Percentiles rank a stretch among this genome's conserved stretches.
These are phyloP conservation scores for Enteromius treurensis DNA, from an alignment of 2,797 vertebrate species.

Conservation along the genomic window DNA sequence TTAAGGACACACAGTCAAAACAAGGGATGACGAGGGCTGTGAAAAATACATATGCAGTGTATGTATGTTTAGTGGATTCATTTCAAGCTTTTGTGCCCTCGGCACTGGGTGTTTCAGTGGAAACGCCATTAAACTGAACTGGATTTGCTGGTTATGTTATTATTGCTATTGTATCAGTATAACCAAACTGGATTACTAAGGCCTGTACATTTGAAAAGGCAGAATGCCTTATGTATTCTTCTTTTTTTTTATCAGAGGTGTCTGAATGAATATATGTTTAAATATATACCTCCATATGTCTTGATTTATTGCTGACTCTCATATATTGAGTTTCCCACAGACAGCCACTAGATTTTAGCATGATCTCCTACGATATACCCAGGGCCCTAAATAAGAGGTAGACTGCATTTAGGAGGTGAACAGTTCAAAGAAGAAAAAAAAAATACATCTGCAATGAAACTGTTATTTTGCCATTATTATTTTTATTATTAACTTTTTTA, in stretches of 20 bases:
- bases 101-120: conserved; percentile 14
- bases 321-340: conserved; percentile 6
- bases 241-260: not conserved
- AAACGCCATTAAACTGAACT: conserved; percentile 31
- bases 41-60: conserved; percentile 18
- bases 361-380: not conserved
- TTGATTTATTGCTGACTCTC: conserved; percentile 33
- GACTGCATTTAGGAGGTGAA: not conserved
- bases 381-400: not conserved
- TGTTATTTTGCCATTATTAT: not conserved
- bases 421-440: not conserved
- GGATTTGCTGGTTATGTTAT: conserved; percentile 42
- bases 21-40: not conserved
- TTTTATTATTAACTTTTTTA: not conserved
- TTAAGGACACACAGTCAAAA: conserved; percentile 9
- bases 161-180: conserved; percentile 21
- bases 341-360: conserved; percentile 5
- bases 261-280: conserved; percentile 31
- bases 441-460: not conserved
- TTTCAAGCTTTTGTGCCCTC: conserved; percentile 29
- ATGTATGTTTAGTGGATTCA: conserved; percentile 26
- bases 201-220: conserved; percentile 29
- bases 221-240: conserved; percentile 9
- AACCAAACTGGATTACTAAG: conserved; percentile 34
- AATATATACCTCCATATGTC: not conserved